Conservation (phyloP, 2,113 vertebrate genomes). For the Speoplatyrhinus poulsoni region DNA sequence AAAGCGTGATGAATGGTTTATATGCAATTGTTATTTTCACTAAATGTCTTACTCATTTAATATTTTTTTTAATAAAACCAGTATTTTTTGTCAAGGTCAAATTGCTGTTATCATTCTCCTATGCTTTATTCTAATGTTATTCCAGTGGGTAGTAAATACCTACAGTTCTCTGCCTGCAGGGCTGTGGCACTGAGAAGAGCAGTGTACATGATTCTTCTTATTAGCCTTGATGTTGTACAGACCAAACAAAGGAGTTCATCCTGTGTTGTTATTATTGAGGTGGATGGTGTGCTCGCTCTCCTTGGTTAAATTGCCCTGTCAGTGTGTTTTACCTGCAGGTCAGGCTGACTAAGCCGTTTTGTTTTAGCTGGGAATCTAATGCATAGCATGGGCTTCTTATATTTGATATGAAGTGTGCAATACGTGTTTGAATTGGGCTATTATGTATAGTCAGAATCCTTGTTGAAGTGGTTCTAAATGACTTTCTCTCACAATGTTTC, state of each 20-base stretch:
- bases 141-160: conserved; percentile 26
- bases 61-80: conserved; percentile 10
- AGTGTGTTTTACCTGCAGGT: background rate
- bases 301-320: background rate
- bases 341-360: background rate
- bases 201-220: conserved; percentile 4
- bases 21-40: conserved; percentile 25
- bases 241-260: background rate
- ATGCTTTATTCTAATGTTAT: conserved; percentile 24
- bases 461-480: too few relatives aligned
- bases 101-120: conserved; percentile 48
- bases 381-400: background rate
- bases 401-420: too few relatives aligned
- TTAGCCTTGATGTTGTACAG: conserved; percentile 23
- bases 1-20: conserved; percentile 43
- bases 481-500: too few relatives aligned
- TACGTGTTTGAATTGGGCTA: too few relatives aligned
- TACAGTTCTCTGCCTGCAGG: conserved; percentile 13
- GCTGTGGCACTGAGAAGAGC: background rate
- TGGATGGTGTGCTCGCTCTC: conserved; percentile 16
- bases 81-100: conserved; percentile 41
- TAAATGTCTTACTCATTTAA: conserved; percentile 23
- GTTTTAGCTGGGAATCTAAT: background rate
- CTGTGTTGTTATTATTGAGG: conserved; percentile 12
- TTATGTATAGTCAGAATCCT: too few relatives aligned